These are phyloP conservation scores for Ochotona princeps DNA, from an alignment of 2,113 vertebrate species.

Conservation along the genomic window DNA sequence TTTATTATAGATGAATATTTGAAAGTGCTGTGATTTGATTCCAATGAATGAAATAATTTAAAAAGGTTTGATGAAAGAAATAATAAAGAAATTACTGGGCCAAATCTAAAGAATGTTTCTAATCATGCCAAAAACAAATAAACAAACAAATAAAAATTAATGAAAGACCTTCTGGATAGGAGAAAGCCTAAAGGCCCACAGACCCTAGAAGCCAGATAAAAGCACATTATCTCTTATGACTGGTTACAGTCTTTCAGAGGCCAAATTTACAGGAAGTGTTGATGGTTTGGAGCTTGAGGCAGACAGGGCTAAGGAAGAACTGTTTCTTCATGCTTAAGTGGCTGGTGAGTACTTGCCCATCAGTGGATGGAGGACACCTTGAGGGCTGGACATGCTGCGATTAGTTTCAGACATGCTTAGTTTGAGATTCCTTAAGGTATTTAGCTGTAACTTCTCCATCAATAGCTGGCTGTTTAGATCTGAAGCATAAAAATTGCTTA, in stretches of 20 bases:
- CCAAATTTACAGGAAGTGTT: background rate
- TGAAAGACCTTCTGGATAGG: background rate
- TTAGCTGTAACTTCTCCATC: background rate
- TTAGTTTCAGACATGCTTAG: conserved; percentile 4
- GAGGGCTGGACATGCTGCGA: background rate
- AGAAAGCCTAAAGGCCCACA: background rate
- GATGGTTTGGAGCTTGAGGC: conserved; percentile 8
- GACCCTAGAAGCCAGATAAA: background rate
- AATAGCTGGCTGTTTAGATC: conserved; percentile 11
- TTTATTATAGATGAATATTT: background rate
- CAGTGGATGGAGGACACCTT: background rate
- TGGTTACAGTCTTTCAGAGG: background rate
- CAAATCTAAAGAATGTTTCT: background rate
- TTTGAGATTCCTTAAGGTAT: conserved; percentile 26
- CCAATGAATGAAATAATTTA: background rate
- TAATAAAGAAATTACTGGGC: background rate
- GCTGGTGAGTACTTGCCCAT: background rate
- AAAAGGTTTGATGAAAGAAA: background rate
- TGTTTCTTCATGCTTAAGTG: conserved; percentile 40
- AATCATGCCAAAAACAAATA: background rate
- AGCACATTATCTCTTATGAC: background rate
- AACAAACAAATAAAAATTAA: background rate
- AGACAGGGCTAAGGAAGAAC: background rate
- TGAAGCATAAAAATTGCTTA: conserved; percentile 37
- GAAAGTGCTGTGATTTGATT: conserved; percentile 38